Evolutionary conservation across 2,888 invertebrate species (phyloP).

Genomic region (Sminthurides aquaticus): DNA sequence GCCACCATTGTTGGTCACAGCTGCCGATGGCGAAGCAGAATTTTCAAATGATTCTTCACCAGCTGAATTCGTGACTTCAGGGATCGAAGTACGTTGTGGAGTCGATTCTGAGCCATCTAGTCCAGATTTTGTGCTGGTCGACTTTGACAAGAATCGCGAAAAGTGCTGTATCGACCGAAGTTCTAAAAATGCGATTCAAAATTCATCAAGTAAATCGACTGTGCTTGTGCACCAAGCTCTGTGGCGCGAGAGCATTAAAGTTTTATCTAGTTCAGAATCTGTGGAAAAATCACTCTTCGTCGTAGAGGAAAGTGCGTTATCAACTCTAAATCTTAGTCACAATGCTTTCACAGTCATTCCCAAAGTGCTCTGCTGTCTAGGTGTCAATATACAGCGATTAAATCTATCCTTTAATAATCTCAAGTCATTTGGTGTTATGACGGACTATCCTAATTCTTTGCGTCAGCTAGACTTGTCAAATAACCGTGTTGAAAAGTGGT

Average conservation of each 20-base stretch:
- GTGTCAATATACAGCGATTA: slow-evolving; percentile 73
- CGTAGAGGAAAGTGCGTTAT: slow-evolving; percentile 28
- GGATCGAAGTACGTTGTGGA: slow-evolving; percentile 21
- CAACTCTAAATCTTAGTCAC: slow-evolving; percentile 70
- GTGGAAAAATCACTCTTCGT: slow-evolving; percentile 26
- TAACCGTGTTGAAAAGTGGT: slow-evolving; percentile 82
- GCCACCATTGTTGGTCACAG: slow-evolving; percentile 45
- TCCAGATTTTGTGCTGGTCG: slow-evolving; percentile 42
- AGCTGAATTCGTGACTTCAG: not conserved
- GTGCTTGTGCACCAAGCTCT: slow-evolving; percentile 27
- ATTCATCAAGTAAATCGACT: slow-evolving; percentile 5
- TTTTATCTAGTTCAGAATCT: slow-evolving; percentile 35
- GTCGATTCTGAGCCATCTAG: slow-evolving; percentile 30
- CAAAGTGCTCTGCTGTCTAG: slow-evolving; percentile 78
- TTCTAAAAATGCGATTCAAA: slow-evolving; percentile 7
- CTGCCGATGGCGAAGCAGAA: not conserved
- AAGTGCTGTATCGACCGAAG: slow-evolving; percentile 25
- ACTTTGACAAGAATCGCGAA: slow-evolving; percentile 37
- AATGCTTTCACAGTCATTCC: slow-evolving; percentile 85
- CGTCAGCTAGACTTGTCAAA: slow-evolving; percentile 88
- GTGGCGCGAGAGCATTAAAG: slow-evolving; percentile 39
- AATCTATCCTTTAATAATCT: slow-evolving; percentile 82
- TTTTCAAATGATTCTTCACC: not conserved
- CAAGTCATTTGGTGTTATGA: slow-evolving; percentile 68
- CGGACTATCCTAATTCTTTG: slow-evolving; percentile 78